Evolutionary conservation across 2,888 invertebrate species (phyloP).

Genomic region (Aporophyla lueneburgensis): DNA sequence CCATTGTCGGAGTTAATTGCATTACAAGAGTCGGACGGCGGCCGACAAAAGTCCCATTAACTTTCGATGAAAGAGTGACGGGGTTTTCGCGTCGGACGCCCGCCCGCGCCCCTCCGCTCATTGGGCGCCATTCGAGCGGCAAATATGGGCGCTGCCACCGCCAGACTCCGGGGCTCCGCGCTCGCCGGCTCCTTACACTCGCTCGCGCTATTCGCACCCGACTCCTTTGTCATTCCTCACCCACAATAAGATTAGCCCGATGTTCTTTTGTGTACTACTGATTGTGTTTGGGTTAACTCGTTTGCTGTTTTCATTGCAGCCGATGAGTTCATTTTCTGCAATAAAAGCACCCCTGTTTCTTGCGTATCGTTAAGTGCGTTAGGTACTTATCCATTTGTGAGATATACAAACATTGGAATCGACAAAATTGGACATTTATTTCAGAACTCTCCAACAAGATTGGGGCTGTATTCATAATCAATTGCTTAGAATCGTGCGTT

Average conservation of each 20-base stretch:
- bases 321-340: conserved; percentile 62
- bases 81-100: conserved; percentile 78
- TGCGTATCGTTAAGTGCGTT: conserved; percentile 49
- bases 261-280: conserved; percentile 83
- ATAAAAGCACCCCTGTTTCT: conserved; percentile 62
- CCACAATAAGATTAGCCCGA: conserved; percentile 85
- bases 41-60: conserved; percentile 89
- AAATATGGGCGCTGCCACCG: conserved; percentile 87
- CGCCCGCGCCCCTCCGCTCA: conserved; percentile 74
- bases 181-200: conserved; percentile 72
- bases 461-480: not conserved
- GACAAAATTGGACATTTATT: conserved; percentile 24
- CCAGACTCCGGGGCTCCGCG: conserved; percentile 82
- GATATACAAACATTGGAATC: conserved; percentile 28
- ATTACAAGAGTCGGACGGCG: conserved; percentile 88
- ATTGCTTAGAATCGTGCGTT: not conserved
- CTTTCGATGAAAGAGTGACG: conserved; percentile 85
- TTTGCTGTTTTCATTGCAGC: conserved; percentile 75
- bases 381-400: conserved; percentile 51
- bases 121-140: conserved; percentile 84
- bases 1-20: conserved; percentile 90
- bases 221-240: conserved; percentile 77
- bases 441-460: not conserved
- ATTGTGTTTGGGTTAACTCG: conserved; percentile 86
- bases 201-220: conserved; percentile 67